A percentile compares a stretch with the other conserved stretches of the same genome.
Evolutionary conservation across 2,888 invertebrate species (phyloP).

Genomic region (Cosmia pyralina): DNA sequence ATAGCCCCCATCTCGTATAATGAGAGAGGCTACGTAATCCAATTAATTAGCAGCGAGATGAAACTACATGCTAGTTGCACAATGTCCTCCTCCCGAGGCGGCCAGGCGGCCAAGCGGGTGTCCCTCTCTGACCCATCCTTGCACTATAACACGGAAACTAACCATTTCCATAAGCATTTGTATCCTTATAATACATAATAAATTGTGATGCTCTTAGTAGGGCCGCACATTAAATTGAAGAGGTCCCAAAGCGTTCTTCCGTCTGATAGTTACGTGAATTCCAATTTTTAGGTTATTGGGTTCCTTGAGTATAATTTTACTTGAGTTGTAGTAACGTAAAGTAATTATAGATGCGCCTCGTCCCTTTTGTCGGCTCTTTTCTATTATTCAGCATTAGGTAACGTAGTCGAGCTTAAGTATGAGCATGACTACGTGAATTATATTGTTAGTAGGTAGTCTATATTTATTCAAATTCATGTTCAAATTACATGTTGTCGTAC

Average conservation of each 20-base stretch:
- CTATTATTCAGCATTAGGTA: conserved; percentile 11
- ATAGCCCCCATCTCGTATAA: conserved; percentile 84
- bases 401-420: background rate
- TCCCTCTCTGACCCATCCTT: conserved; percentile 56
- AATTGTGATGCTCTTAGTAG: conserved; percentile 64
- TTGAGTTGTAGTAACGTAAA: conserved; percentile 30
- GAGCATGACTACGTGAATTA: no score
- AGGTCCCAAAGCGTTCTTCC: conserved; percentile 42
- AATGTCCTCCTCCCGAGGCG: conserved; percentile 63
- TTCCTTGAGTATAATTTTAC: conserved; percentile 38
- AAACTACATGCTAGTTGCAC: conserved; percentile 79
- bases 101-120: conserved; percentile 22
- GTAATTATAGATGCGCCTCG: conserved; percentile 19
- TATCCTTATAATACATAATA: conserved; percentile 66
- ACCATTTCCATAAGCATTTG: conserved; percentile 68
- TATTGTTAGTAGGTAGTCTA: background rate
- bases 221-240: conserved; percentile 61
- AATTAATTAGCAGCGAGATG: conserved; percentile 85
- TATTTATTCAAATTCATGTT: background rate
- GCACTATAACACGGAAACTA: conserved; percentile 66
- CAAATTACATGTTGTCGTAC: background rate
- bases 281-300: conserved; percentile 42
- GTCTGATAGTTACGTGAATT: conserved; percentile 44
- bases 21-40: conserved; percentile 83
- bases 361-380: conserved; percentile 7